A percentile compares a stretch with the other conserved stretches of the same genome.
Evolutionary conservation across 1,140 invertebrate genomes (phyloP).

Genomic region (Mamestra configurata): DNA sequence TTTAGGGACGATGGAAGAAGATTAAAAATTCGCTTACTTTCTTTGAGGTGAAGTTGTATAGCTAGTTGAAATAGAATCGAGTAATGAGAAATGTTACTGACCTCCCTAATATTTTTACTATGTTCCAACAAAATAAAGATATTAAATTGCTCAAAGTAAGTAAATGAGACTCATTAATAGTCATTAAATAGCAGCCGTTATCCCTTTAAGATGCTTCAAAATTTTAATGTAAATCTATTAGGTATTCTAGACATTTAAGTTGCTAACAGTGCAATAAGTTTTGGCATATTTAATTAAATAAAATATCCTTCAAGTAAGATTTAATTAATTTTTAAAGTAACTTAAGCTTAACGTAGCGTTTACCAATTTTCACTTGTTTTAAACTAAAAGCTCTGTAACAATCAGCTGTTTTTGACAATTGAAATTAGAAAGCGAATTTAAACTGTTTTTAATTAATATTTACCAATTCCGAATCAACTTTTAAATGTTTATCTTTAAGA

Average conservation of each 20-base stretch:
- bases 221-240: not conserved
- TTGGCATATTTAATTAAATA: not conserved
- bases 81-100: too few species aligned
- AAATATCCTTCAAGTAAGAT: too few species aligned
- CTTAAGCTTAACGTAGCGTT: not conserved
- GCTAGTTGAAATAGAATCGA: too few species aligned
- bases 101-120: too few species aligned
- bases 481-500: not conserved
- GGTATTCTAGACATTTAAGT: not conserved
- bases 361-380: slow-evolving; percentile 20
- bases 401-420: slow-evolving; percentile 42
- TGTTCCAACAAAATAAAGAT: not conserved
- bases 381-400: slow-evolving; percentile 7
- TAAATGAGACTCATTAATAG: not conserved
- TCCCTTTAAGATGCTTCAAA: not conserved
- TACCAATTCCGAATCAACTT: not conserved
- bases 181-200: not conserved
- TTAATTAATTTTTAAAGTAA: too few species aligned
- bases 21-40: not conserved
- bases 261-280: slow-evolving; percentile 1
- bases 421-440: slow-evolving; percentile 1
- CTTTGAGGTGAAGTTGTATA: not conserved
- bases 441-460: slow-evolving; percentile 11
- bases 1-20: not conserved
- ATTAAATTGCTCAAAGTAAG: not conserved